These are phyloP conservation scores for Halichondria panicea DNA, from an alignment of 37 sponge, comb jelly and placozoan species.

Conservation along the genomic window DNA sequence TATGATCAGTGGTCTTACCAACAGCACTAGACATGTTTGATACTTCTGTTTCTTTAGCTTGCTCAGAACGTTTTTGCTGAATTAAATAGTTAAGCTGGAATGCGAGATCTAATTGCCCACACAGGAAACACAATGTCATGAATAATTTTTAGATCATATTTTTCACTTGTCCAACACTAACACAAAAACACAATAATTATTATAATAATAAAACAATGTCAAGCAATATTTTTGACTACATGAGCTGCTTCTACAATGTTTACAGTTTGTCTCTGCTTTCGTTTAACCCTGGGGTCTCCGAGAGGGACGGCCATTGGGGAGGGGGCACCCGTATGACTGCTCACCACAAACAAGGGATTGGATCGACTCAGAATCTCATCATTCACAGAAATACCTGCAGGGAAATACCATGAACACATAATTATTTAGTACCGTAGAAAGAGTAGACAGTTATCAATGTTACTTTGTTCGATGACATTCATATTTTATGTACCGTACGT, in stretches of 20 bases:
- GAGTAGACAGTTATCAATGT: not conserved
- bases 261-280: constrained; percentile 13
- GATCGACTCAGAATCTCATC: constrained; percentile 86
- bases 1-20: too few species aligned
- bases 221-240: constrained; percentile 74
- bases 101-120: not conserved
- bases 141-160: too few species aligned
- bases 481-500: not conserved
- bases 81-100: too few species aligned
- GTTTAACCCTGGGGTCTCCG: constrained; percentile 61
- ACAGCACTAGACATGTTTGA: too few species aligned
- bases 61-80: too few species aligned
- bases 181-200: too few species aligned
- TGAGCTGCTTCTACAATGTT: constrained; percentile 92
- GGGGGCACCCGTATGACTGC: constrained; percentile 55
- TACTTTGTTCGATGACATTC: not conserved
- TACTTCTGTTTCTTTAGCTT: too few species aligned
- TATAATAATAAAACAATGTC: constrained; percentile 1
- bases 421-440: not conserved
- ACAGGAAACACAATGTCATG: not conserved
- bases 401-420: not conserved
- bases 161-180: too few species aligned
- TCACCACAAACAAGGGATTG: constrained; percentile 93
- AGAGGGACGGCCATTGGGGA: constrained; percentile 70
- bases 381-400: constrained; percentile 91